These are phyloP conservation scores for Sinonovacula constricta DNA, from an alignment of 1,140 invertebrate genomes.

Conservation along the genomic window DNA sequence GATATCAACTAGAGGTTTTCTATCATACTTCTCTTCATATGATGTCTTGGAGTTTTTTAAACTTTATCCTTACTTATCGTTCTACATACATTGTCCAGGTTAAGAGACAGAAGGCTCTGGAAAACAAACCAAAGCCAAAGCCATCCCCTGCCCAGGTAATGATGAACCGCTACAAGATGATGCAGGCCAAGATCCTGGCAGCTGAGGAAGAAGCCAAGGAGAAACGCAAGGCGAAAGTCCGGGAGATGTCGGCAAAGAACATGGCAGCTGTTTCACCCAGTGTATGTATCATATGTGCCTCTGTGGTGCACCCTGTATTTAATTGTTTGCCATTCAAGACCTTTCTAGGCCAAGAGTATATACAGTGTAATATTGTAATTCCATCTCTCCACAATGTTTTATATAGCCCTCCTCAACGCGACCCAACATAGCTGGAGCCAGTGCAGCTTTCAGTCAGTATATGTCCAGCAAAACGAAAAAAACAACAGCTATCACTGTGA, in stretches of 20 bases:
- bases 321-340: too few species aligned
- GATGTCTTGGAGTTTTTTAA: too few species aligned
- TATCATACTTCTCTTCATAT: neutral
- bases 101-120: conserved; percentile 42
- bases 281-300: too few species aligned
- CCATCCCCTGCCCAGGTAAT: conserved; percentile 75
- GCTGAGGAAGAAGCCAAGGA: conserved; percentile 53
- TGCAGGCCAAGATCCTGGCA: conserved; percentile 69
- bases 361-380: too few species aligned
- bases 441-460: conserved; percentile 27
- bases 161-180: conserved; percentile 74
- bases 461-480: conserved; percentile 43
- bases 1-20: too few species aligned
- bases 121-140: conserved; percentile 47
- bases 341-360: too few species aligned
- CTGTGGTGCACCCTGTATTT: too few species aligned
- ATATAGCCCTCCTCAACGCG: neutral
- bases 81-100: conserved; percentile 18
- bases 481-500: conserved; percentile 62
- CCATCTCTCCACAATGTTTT: too few species aligned
- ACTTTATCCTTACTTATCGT: too few species aligned
- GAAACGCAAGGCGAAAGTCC: conserved; percentile 43
- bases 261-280: too few species aligned
- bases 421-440: conserved; percentile 27
- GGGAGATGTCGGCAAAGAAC: conserved; percentile 24